Conservation (phyloP, 2,797 vertebrate genomes). For the Helicolenus hilgendorfi region DNA sequence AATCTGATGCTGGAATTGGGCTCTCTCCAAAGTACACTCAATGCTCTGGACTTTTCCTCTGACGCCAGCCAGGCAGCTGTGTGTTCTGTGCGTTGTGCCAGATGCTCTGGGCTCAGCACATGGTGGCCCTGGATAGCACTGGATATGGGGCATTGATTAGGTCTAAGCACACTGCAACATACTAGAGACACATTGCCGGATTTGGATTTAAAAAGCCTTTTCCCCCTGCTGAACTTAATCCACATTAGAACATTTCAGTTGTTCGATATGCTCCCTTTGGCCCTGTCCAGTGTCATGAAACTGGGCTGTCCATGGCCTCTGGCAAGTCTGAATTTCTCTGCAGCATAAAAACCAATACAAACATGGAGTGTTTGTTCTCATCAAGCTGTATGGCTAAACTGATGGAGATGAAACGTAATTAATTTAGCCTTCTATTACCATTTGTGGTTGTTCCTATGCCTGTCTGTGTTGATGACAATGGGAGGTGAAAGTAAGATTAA, state of each 20-base stretch:
- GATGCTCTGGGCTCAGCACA: conserved; percentile 70
- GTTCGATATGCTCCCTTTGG: conserved; percentile 6
- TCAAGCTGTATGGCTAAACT: neutral
- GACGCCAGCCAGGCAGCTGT: conserved; percentile 75
- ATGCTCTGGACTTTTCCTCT: conserved; percentile 61
- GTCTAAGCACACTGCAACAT: conserved; percentile 23
- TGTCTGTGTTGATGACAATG: neutral
- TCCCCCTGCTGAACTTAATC: conserved; percentile 2
- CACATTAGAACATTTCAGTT: conserved; percentile 8
- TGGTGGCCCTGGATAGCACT: conserved; percentile 50
- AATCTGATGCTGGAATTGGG: conserved; percentile 72
- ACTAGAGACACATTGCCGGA: neutral
- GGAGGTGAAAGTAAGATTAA: neutral
- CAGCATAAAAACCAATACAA: neutral
- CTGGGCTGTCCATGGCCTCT: neutral
- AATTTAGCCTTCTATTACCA: neutral
- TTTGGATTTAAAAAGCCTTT: neutral
- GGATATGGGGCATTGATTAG: conserved; percentile 63
- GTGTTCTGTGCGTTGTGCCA: conserved; percentile 59
- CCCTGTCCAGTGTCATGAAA: neutral
- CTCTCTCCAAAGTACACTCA: conserved; percentile 67
- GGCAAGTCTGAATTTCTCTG: neutral
- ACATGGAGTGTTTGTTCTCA: neutral
- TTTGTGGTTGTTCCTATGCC: neutral
- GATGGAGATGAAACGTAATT: neutral